These are phyloP conservation scores for Venustaconcha ellipsiformis DNA, from an alignment of 1,140 invertebrate species.

Conservation along the genomic window DNA sequence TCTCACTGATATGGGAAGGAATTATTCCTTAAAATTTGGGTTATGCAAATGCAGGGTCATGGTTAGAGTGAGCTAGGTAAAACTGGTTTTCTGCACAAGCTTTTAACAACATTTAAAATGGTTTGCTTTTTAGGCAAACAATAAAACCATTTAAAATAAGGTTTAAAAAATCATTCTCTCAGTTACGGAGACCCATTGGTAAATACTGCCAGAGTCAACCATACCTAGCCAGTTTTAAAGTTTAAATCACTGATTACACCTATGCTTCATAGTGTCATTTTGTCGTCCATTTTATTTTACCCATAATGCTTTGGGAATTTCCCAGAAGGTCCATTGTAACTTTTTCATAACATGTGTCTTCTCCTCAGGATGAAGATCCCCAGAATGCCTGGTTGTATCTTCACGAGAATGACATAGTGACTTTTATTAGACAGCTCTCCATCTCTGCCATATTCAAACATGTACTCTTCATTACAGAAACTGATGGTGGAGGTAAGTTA, in stretches of 20 bases:
- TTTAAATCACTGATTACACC: neutral
- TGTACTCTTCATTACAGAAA: conserved; percentile 61
- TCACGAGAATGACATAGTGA: conserved; percentile 82
- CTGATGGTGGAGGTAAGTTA: conserved; percentile 10
- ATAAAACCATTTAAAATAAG: neutral
- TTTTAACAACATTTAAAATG: too few species aligned
- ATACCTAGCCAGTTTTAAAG: neutral
- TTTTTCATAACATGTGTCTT: conserved; percentile 1
- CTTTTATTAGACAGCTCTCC: conserved; percentile 82
- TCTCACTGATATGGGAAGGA: too few species aligned
- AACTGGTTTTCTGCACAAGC: too few species aligned
- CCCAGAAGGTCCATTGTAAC: neutral
- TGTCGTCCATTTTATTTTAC: neutral
- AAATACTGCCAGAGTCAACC: too few species aligned
- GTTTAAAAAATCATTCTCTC: too few species aligned
- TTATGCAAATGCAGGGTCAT: too few species aligned
- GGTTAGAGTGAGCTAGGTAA: too few species aligned
- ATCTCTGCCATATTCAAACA: conserved; percentile 78
- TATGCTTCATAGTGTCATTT: neutral
- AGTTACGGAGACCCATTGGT: too few species aligned
- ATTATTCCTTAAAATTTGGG: too few species aligned
- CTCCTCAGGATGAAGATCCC: conserved; percentile 75
- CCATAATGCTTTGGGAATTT: neutral
- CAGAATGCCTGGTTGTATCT: conserved; percentile 71
- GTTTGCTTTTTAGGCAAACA: neutral